These are phyloP conservation scores for Drosophila prostipennis DNA, from an alignment of 2,888 invertebrate species.

Conservation along the genomic window DNA sequence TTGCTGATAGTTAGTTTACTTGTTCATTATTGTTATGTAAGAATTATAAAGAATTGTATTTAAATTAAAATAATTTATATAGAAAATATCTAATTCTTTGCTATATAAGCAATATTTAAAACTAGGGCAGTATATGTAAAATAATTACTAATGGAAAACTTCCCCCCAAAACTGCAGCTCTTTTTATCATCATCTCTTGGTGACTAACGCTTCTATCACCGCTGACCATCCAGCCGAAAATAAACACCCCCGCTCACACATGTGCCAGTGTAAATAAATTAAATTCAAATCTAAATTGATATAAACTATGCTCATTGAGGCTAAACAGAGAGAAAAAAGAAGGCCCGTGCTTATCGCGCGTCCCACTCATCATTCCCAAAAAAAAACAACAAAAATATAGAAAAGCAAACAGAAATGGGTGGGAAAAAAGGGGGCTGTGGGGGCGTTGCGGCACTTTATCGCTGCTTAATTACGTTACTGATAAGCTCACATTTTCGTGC, in stretches of 20 bases:
- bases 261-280: constrained; percentile 72
- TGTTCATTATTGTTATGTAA: too few relatives aligned
- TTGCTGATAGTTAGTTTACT: background rate
- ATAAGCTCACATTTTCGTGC: constrained; percentile 57
- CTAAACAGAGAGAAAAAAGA: constrained; percentile 37
- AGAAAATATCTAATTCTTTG: too few relatives aligned
- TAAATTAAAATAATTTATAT: too few relatives aligned
- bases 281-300: constrained; percentile 78
- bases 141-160: background rate
- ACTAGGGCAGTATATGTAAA: background rate
- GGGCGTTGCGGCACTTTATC: constrained; percentile 63
- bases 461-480: constrained; percentile 77
- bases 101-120: too few relatives aligned
- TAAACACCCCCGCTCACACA: constrained; percentile 51
- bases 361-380: constrained; percentile 20
- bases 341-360: constrained; percentile 58
- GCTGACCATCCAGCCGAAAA: constrained; percentile 61
- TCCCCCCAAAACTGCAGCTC: constrained; percentile 4
- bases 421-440: constrained; percentile 33
- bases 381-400: background rate
- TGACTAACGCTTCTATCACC: constrained; percentile 45
- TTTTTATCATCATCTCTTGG: constrained; percentile 20
- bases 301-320: constrained; percentile 53
- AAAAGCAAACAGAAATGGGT: background rate
- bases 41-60: too few relatives aligned